These are phyloP conservation scores for Trachemys scripta DNA, from an alignment of 2,113 vertebrate genomes.

Conservation along the genomic window DNA sequence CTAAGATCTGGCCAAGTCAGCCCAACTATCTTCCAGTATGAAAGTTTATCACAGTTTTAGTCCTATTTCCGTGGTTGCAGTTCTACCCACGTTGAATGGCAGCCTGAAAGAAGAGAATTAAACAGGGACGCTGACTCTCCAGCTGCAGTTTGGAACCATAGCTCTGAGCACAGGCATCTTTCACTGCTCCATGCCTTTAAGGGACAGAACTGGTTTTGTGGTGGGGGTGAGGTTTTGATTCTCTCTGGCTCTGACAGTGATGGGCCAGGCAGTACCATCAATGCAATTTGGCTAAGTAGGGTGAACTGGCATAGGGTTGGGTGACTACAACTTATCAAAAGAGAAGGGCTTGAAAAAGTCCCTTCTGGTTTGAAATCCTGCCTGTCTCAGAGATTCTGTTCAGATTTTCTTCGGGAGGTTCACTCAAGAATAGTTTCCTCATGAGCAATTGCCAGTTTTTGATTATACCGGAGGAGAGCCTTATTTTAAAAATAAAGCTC, in stretches of 20 bases:
- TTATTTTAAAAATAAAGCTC: background rate
- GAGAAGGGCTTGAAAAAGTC: background rate
- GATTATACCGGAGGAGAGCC: background rate
- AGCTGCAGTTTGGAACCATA: background rate
- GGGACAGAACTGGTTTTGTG: background rate
- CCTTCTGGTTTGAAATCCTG: background rate
- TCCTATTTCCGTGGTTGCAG: background rate
- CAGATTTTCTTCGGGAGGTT: background rate
- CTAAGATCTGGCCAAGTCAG: too few relatives aligned
- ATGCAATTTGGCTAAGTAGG: background rate
- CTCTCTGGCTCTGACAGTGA: background rate
- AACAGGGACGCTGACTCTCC: too few relatives aligned
- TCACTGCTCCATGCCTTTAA: background rate
- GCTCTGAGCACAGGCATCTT: background rate
- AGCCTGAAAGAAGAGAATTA: background rate
- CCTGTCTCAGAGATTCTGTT: background rate
- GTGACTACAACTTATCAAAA: background rate
- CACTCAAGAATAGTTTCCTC: background rate
- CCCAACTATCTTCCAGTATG: too few relatives aligned
- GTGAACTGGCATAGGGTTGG: background rate
- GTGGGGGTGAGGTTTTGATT: background rate
- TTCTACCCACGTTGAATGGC: background rate
- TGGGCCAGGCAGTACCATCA: background rate
- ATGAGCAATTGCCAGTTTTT: background rate
- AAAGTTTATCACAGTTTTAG: too few relatives aligned